Percentiles rank a stretch among this genome's conserved stretches.
Conservation (phyloP, 2,113 vertebrate genomes). For the Tursiops truncatus region DNA sequence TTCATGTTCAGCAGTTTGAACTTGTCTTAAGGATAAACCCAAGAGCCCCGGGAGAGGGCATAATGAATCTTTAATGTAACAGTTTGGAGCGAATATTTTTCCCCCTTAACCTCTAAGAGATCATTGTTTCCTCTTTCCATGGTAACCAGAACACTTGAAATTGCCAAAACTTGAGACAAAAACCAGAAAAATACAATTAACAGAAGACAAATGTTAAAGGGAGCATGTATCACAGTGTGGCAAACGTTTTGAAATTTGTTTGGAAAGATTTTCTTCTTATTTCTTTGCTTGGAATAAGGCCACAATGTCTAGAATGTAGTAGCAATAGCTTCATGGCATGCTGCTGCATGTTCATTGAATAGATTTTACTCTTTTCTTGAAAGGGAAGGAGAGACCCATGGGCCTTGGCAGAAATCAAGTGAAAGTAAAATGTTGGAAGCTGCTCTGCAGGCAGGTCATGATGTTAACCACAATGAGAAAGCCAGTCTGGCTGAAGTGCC, state of each 20-base stretch:
- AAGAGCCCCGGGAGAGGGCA: not conserved
- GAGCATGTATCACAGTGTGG: constrained; percentile 54
- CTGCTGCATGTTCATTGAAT: constrained; percentile 19
- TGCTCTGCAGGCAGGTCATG: constrained; percentile 1
- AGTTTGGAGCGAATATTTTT: not conserved
- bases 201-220: constrained; percentile 68
- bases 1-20: not conserved
- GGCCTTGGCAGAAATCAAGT: constrained; percentile 18
- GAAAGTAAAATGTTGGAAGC: constrained; percentile 19
- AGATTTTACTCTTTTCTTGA: constrained; percentile 67
- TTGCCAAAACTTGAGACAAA: constrained; percentile 72
- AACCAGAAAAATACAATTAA: constrained; percentile 50
- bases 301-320: constrained; percentile 52
- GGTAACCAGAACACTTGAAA: constrained; percentile 60
- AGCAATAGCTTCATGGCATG: constrained; percentile 44
- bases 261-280: constrained; percentile 66
- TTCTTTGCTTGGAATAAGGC: constrained; percentile 66
- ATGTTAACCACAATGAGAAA: not conserved
- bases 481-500: not conserved
- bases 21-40: not conserved
- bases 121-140: constrained; percentile 64
- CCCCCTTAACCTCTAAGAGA: constrained; percentile 12
- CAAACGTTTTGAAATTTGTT: constrained; percentile 73
- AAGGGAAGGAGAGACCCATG: constrained; percentile 17
- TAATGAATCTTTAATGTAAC: not conserved